A percentile compares a stretch with the other conserved stretches of the same genome.
Conservation (phyloP, 1,140 invertebrate genomes). For the Adoxophyes honmai region DNA sequence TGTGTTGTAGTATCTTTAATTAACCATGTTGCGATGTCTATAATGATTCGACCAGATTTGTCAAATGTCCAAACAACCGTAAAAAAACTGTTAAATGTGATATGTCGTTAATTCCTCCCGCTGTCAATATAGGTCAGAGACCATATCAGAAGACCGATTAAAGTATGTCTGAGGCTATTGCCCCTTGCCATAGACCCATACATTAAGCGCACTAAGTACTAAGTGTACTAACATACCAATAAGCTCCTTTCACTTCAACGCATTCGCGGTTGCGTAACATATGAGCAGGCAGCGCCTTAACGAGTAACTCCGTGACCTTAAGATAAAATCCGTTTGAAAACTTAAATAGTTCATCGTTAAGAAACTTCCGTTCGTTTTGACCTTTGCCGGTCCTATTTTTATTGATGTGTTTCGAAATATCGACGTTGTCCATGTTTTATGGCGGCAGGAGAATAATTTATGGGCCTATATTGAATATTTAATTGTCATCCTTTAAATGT, state of each 20-base stretch:
- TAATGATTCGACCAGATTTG: too few relatives aligned
- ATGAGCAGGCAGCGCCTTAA: constrained; percentile 24
- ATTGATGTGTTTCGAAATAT: constrained; percentile 3
- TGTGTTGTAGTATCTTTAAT: too few relatives aligned
- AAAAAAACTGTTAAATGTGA: too few relatives aligned
- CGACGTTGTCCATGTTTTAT: not conserved
- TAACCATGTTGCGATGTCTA: too few relatives aligned
- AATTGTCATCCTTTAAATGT: too few relatives aligned
- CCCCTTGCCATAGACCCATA: not conserved
- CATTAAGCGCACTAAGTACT: constrained; percentile 17
- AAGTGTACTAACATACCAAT: constrained; percentile 17
- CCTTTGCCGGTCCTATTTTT: constrained; percentile 3
- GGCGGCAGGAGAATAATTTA: constrained; percentile 26
- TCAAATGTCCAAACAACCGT: too few relatives aligned
- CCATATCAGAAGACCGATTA: too few relatives aligned
- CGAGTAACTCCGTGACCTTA: constrained; percentile 28
- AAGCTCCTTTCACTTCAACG: constrained; percentile 47
- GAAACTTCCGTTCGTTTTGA: constrained; percentile 14
- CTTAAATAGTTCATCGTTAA: constrained; percentile 10
- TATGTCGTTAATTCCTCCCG: too few relatives aligned
- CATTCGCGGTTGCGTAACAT: constrained; percentile 37
- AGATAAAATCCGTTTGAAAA: constrained; percentile 26
- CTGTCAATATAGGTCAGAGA: too few relatives aligned
- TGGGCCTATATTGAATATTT: constrained; percentile 23
- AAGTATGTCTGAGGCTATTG: not conserved